Base-by-base conservation (phyloP, 92 coral and sea anemone genomes). In the Virgularia gustaviana region DNA sequence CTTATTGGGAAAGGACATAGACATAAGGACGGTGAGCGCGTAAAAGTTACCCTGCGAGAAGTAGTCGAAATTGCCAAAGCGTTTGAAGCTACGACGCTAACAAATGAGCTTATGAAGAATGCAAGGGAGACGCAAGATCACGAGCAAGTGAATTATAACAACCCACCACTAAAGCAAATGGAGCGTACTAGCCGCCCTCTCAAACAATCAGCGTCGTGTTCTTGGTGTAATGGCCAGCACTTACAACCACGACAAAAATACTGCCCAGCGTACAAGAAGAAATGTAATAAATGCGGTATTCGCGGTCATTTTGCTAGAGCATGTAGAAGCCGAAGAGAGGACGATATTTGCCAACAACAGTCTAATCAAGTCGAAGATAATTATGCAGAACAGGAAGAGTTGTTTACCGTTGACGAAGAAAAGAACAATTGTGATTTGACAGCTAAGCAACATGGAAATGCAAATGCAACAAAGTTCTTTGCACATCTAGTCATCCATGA, bases 161-260 rank as follows among this genome's bases (percentile, higher is more conserved):
- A 27, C 39, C 32, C 45, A 31, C 19, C 19, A 60, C 43, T 34
- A 60, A 60, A 60, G 45, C 66, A 60, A 35, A 34, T 31, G 10
- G 37, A 16, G 43, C 66, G 66, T 60, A 47, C n/a, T n/a, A n/a
- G n/a, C n/a, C n/a, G n/a, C n/a, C n/a, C n/a, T n/a, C n/a, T n/a
- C n/a, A n/a, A n/a, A n/a, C n/a, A n/a, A n/a, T n/a, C n/a, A n/a
- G n/a, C n/a, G n/a, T n/a, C 60, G 56, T 66, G 78, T 67, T 67
- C 43, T 43, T 76, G 86, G 82, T 82, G 86, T 44, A 47, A 63
- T 44, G 83, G 79, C 57, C 54, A 57, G 27, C 86, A 82, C 61
- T 53, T 45, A 42, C 68, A 63, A 33, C 86, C 83, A 22, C 79
- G 75, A 25, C 86, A 82, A 71, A 55, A 63, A 15, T 63, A 59